Evolutionary conservation across 2,797 vertebrate genomes (phyloP).

Genomic region (Pantherophis vulpinus): DNA sequence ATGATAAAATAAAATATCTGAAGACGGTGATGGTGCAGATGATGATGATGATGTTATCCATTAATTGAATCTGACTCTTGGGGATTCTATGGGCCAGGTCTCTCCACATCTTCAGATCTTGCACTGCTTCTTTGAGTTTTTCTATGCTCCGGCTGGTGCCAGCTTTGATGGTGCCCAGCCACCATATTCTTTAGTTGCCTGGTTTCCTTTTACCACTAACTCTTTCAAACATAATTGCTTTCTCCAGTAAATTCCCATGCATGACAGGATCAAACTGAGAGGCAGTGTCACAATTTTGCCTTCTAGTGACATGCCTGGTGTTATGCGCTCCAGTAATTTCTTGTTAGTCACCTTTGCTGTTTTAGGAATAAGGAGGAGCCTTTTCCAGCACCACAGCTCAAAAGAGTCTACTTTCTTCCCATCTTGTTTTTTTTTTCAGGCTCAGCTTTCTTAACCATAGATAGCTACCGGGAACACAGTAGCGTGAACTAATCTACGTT

Average conservation of each 20-base stretch:
- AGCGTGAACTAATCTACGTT: not conserved
- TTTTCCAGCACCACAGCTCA: not conserved
- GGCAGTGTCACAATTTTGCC: not conserved
- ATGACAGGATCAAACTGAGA: not conserved
- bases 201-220: not conserved
- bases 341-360: not conserved
- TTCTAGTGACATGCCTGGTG: not conserved
- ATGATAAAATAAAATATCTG: not conserved
- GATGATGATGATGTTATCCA: not conserved
- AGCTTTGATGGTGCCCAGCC: not conserved
- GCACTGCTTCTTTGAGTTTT: not conserved
- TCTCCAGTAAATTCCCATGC: not conserved
- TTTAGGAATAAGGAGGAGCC: not conserved
- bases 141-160: not conserved
- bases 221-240: not conserved
- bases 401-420: not conserved
- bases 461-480: not conserved
- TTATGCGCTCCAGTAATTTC: not conserved
- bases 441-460: not conserved
- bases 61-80: not conserved
- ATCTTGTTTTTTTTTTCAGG: not conserved
- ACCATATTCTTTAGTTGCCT: not conserved
- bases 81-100: not conserved
- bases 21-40: too few relatives aligned
- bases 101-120: not conserved